A percentile compares a stretch with the other conserved stretches of the same genome.
These are phyloP conservation scores for Dasypolia templi DNA, from an alignment of 2,888 invertebrate species.

Conservation along the genomic window DNA sequence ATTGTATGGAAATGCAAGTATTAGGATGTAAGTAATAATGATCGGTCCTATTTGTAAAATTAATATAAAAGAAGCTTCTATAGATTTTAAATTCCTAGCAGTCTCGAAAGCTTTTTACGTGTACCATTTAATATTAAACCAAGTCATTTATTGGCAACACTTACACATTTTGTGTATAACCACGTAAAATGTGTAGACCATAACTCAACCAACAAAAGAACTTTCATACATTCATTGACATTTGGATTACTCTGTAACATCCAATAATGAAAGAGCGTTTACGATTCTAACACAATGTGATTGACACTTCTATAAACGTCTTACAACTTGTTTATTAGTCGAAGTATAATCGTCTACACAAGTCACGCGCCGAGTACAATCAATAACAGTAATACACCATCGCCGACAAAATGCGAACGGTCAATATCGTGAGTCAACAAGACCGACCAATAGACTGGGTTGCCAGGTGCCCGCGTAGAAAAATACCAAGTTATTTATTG, in stretches of 20 bases:
- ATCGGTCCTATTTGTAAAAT: not conserved
- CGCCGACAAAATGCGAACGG: conserved; percentile 86
- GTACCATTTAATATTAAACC: not conserved
- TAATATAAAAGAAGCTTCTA: not conserved
- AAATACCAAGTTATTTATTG: conserved; percentile 45
- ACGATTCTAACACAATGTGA: conserved; percentile 54
- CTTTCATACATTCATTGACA: conserved; percentile 34
- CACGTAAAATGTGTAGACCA: conserved; percentile 12
- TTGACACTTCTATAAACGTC: conserved; percentile 65
- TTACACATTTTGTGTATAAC: conserved; percentile 8
- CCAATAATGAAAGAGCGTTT: conserved; percentile 58
- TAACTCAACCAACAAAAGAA: conserved; percentile 23
- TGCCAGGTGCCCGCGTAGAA: conserved; percentile 70
- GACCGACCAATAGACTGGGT: conserved; percentile 73
- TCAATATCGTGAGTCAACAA: conserved; percentile 89
- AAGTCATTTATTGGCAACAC: conserved; percentile 5
- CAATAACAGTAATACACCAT: conserved; percentile 89
- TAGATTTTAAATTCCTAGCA: not conserved
- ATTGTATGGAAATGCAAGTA: conserved; percentile 17
- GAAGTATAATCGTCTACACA: conserved; percentile 85
- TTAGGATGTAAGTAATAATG: not conserved
- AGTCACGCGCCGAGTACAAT: conserved; percentile 89
- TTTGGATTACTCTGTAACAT: conserved; percentile 41
- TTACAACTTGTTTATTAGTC: conserved; percentile 78
- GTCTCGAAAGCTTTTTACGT: not conserved